Evolutionary conservation across 2,888 invertebrate species (phyloP).

Genomic region (Drosophila falleni): DNA sequence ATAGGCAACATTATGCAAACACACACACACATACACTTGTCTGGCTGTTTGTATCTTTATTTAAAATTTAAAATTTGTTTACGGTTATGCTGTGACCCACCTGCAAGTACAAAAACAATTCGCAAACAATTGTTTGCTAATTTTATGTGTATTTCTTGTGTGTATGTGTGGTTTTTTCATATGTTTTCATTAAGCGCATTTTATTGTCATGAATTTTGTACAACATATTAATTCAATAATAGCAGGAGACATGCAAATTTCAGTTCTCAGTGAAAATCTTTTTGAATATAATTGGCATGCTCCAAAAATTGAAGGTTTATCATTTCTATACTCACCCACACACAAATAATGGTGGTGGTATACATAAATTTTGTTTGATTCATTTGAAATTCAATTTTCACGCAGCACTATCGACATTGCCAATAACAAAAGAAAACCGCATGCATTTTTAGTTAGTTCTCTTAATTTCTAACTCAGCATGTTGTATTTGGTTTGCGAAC

Average conservation of each 20-base stretch:
- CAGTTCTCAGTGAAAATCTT: not conserved
- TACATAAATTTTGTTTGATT: conserved; percentile 22
- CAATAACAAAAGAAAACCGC: conserved; percentile 37
- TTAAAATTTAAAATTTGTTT: conserved; percentile 30
- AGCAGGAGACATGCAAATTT: conserved; percentile 1
- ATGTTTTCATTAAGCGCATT: conserved; percentile 41
- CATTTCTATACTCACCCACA: not conserved
- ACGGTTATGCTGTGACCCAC: not conserved
- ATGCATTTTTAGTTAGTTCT: conserved; percentile 36
- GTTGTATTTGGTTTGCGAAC: conserved; percentile 41
- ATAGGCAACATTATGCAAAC: conserved; percentile 56
- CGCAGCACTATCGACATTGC: not conserved
- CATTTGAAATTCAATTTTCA: conserved; percentile 59
- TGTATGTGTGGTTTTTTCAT: conserved; percentile 24
- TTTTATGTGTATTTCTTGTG: conserved; percentile 22
- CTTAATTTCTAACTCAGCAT: conserved; percentile 51
- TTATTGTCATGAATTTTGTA: conserved; percentile 47
- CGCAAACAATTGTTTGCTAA: conserved; percentile 36
- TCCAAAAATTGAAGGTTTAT: conserved; percentile 10
- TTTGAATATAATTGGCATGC: conserved; percentile 16
- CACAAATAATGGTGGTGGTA: conserved; percentile 1
- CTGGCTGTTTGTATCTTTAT: conserved; percentile 14
- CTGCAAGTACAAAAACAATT: not conserved
- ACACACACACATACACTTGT: not conserved
- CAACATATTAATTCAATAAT: conserved; percentile 49